Percentiles rank a stretch among this genome's conserved stretches.
phyloP scores from a whole-genome alignment of 2,888 invertebrate species.

The Himalopsyche tibetana region DNA sequence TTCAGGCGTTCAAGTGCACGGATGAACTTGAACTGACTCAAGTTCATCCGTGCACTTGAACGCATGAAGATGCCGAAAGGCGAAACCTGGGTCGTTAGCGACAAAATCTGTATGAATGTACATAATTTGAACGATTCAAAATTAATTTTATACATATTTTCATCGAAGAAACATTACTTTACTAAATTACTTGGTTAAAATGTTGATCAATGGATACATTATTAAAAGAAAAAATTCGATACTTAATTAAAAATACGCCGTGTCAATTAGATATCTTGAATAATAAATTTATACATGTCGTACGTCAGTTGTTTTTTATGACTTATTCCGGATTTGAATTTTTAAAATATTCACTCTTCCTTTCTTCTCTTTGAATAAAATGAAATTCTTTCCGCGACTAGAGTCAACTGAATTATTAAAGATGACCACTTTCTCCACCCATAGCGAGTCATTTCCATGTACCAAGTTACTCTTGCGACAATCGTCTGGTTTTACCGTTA shows the following conservation, averaged over 20 bases:
- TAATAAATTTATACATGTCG: neutral
- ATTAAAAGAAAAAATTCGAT: no score
- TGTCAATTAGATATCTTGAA: neutral
- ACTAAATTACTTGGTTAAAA: no score
- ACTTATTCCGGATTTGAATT: neutral
- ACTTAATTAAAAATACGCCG: neutral
- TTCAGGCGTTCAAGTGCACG: no score
- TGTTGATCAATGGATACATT: no score
- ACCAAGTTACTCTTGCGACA: neutral
- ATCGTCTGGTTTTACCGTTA: conserved; percentile 28
- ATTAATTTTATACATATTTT: no score
- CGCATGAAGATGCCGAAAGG: no score
- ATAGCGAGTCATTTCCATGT: neutral
- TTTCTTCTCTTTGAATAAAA: conserved; percentile 21
- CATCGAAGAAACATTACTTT: no score
- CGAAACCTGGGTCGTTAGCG: no score
- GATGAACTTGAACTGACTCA: no score
- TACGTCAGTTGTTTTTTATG: neutral
- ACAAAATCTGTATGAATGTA: no score
- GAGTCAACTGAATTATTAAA: neutral
- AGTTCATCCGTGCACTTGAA: no score
- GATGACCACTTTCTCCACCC: conserved; percentile 31
- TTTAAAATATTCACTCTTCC: conserved; percentile 36
- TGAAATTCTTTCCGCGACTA: neutral
- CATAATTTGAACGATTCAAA: no score